A percentile compares a stretch with the other conserved stretches of the same genome.
phyloP scores from a whole-genome alignment of 2,113 vertebrate genomes.

The Pterocles burchelli region DNA sequence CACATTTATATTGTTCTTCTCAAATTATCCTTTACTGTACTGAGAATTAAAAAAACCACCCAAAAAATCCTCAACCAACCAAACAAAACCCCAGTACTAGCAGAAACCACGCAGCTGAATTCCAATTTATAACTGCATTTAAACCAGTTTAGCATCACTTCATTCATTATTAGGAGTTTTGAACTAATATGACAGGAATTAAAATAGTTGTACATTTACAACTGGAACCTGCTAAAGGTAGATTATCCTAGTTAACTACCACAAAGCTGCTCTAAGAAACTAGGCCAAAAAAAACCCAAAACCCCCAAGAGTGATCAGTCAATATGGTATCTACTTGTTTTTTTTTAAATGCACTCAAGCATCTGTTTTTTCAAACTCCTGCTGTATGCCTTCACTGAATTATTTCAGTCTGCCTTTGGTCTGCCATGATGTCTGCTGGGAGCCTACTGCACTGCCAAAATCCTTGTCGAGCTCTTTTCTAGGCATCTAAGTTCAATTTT shows the following conservation, averaged over 20 bases:
- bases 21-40: too few relatives aligned
- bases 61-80: too few relatives aligned
- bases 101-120: background rate
- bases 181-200: background rate
- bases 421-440: background rate
- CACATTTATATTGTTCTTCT: too few relatives aligned
- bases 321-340: background rate
- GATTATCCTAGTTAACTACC: background rate
- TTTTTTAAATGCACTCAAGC: constrained; percentile 18
- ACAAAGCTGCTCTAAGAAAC: background rate
- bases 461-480: background rate
- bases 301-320: background rate
- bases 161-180: background rate
- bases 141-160: background rate
- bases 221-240: background rate
- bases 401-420: background rate
- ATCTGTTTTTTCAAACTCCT: constrained; percentile 20
- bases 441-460: background rate
- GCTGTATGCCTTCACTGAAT: background rate
- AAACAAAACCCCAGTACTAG: too few relatives aligned
- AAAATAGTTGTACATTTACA: background rate
- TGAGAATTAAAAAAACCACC: too few relatives aligned
- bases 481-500: background rate
- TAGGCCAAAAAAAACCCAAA: background rate
- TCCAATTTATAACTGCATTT: background rate